These are phyloP conservation scores for Cynaeus angustus DNA, from an alignment of 2,888 invertebrate genomes.

Conservation along the genomic window DNA sequence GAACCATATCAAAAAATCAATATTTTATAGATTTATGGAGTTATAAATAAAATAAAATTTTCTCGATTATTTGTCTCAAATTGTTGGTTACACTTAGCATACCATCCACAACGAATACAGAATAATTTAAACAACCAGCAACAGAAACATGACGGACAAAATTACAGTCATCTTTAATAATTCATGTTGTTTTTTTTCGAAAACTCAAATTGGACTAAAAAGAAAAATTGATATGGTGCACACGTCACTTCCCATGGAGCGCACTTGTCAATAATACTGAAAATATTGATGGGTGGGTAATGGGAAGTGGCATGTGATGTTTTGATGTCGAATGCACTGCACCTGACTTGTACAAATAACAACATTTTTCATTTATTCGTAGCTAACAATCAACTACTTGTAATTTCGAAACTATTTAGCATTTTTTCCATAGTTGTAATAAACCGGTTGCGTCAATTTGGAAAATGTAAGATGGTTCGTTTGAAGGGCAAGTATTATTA, in stretches of 20 bases:
- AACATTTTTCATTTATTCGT: slow-evolving; percentile 8
- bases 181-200: neutral
- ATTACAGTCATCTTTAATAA: too few relatives aligned
- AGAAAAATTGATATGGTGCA: neutral
- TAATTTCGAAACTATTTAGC: neutral
- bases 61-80: too few relatives aligned
- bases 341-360: neutral
- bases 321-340: slow-evolving; percentile 12
- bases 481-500: too few relatives aligned
- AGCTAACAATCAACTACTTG: neutral
- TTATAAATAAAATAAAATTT: too few relatives aligned
- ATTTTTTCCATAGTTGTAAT: neutral
- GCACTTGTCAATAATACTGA: neutral
- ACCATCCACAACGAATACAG: too few relatives aligned
- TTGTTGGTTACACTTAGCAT: too few relatives aligned
- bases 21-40: too few relatives aligned
- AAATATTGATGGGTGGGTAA: slow-evolving; percentile 8
- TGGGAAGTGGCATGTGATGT: slow-evolving; percentile 8
- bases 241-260: neutral
- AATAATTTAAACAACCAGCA: too few relatives aligned
- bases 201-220: neutral
- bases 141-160: too few relatives aligned
- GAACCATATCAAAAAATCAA: too few relatives aligned
- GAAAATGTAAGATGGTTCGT: neutral
- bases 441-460: neutral